Conservation (phyloP, 2,888 invertebrate species). For the Ectropis crepuscularia region DNA sequence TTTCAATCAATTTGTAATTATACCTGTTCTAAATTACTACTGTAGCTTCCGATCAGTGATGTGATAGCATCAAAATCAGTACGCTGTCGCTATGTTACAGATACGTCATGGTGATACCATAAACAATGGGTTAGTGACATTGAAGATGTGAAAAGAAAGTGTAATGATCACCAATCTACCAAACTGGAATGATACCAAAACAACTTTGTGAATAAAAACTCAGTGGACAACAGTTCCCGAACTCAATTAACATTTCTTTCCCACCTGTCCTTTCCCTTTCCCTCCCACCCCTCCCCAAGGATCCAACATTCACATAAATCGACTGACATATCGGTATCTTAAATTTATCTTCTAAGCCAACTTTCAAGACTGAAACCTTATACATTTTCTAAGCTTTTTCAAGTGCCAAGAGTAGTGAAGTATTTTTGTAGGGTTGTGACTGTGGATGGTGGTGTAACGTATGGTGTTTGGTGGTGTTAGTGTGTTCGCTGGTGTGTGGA, state of each 20-base stretch:
- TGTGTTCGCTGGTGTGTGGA: constrained; percentile 72
- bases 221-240: constrained; percentile 42
- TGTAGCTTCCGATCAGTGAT: constrained; percentile 34
- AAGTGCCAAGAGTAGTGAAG: constrained; percentile 37
- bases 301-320: constrained; percentile 47
- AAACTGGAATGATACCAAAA: constrained; percentile 43
- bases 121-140: constrained; percentile 53
- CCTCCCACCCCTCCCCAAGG: constrained; percentile 33
- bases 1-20: constrained; percentile 15
- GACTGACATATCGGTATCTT: constrained; percentile 74
- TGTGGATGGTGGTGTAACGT: constrained; percentile 44
- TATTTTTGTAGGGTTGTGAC: constrained; percentile 40
- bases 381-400: constrained; percentile 35
- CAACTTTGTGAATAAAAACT: constrained; percentile 42
- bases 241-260: constrained; percentile 46
- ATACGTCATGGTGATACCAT: constrained; percentile 33
- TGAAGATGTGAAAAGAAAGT: constrained; percentile 25
- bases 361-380: constrained; percentile 70
- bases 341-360: constrained; percentile 62
- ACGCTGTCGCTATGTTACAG: constrained; percentile 25
- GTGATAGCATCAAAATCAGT: constrained; percentile 48
- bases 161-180: constrained; percentile 16
- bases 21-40: neutral
- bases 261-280: constrained; percentile 43
- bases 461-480: constrained; percentile 61